Conservation (phyloP, 64 coral and sea anemone genomes). For the Actinia tenebrosa region DNA sequence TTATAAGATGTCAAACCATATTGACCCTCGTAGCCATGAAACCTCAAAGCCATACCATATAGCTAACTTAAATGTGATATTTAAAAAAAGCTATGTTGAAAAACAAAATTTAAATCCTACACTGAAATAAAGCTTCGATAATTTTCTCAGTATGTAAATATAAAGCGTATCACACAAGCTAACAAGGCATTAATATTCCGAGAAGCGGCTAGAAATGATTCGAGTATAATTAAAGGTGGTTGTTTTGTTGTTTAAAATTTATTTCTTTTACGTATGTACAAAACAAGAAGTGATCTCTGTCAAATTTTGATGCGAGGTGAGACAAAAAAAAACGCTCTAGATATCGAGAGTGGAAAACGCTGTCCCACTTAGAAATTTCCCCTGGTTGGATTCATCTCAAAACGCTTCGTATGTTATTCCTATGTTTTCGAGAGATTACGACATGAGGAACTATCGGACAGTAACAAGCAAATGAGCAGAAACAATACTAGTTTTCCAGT, state of each 20-base stretch:
- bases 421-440: background rate
- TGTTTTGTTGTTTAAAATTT: constrained; percentile 25
- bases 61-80: background rate
- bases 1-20: constrained; percentile 9
- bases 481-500: background rate
- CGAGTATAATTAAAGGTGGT: constrained; percentile 7
- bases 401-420: background rate
- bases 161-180: background rate
- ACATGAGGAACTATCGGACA: background rate
- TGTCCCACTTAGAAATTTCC: constrained; percentile 10
- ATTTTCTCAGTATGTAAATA: constrained; percentile 19
- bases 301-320: background rate
- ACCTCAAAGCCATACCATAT: background rate
- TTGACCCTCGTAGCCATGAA: constrained; percentile 11
- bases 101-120: background rate
- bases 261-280: constrained; percentile 8
- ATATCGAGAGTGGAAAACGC: background rate
- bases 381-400: background rate
- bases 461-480: constrained; percentile 14
- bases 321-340: background rate
- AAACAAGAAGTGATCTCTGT: constrained; percentile 10
- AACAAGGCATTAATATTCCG: constrained; percentile 22
- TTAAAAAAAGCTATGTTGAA: background rate
- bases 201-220: constrained; percentile 14
- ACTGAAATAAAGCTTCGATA: background rate